Conservation (phyloP, 2,888 invertebrate genomes). For the Lithophane leautieri region DNA sequence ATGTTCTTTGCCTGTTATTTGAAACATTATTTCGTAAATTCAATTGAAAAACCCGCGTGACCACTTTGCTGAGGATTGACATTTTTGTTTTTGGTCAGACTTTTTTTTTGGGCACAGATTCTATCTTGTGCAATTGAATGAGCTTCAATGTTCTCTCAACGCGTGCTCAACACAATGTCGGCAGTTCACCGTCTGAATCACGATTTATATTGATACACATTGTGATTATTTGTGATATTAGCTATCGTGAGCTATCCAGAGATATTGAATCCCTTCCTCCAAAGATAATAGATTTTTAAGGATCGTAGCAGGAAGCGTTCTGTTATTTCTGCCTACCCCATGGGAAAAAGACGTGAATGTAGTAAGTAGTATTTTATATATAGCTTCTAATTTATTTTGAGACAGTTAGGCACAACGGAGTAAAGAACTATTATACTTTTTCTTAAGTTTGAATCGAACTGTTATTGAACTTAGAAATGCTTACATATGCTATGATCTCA, state of each 20-base stretch:
- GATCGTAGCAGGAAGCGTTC: too few relatives aligned
- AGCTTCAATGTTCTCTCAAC: background rate
- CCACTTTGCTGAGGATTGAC: conserved; percentile 74
- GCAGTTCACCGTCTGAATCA: background rate
- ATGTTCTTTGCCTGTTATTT: conserved; percentile 63
- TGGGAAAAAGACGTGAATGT: too few relatives aligned
- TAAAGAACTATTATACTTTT: too few relatives aligned
- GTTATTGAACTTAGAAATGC: too few relatives aligned
- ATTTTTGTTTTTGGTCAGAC: conserved; percentile 66
- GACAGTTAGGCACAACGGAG: background rate
- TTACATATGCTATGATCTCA: too few relatives aligned
- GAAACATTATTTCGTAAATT: conserved; percentile 68
- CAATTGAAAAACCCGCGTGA: conserved; percentile 76
- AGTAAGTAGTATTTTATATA: too few relatives aligned
- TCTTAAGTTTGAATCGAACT: too few relatives aligned
- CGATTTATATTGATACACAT: background rate
- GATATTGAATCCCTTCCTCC: background rate
- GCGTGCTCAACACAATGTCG: background rate
- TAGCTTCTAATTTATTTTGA: too few relatives aligned
- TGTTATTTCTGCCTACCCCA: too few relatives aligned
- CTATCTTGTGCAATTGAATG: background rate
- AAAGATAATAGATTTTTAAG: background rate
- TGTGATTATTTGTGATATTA: background rate
- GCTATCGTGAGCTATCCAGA: too few relatives aligned
- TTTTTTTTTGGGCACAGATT: conserved; percentile 16